Evolutionary conservation across 2,797 vertebrate genomes (phyloP).

Genomic region (Megaceryle alcyon): DNA sequence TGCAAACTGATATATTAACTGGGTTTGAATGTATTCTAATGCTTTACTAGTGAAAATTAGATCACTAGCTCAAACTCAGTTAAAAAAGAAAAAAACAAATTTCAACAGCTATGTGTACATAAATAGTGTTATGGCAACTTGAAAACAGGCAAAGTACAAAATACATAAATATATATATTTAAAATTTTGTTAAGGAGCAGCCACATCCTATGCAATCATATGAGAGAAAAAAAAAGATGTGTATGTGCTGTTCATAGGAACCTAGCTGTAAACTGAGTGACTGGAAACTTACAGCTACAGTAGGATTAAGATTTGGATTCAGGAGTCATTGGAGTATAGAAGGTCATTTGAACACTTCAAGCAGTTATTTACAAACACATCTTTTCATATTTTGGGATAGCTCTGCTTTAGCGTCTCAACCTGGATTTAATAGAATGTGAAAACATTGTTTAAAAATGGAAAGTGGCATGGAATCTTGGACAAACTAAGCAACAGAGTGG

Average conservation of each 20-base stretch:
- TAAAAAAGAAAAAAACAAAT: not conserved
- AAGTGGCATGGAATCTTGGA: not conserved
- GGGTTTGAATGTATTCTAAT: not conserved
- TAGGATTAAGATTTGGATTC: not conserved
- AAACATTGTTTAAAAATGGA: not conserved
- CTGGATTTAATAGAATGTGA: not conserved
- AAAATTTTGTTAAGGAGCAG: not conserved
- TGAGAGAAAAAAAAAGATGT: not conserved
- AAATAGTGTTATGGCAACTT: not conserved
- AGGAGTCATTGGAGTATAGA: not conserved
- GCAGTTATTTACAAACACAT: not conserved
- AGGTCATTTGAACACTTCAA: not conserved
- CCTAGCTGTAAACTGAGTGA: not conserved
- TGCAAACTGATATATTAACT: not conserved
- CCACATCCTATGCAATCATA: not conserved
- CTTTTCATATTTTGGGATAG: not conserved
- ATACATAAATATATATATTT: not conserved
- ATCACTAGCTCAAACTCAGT: not conserved
- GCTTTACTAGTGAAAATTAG: not conserved
- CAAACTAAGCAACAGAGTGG: not conserved
- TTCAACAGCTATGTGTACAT: not conserved
- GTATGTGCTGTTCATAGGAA: not conserved
- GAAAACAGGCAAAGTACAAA: not conserved
- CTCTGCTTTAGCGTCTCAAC: not conserved
- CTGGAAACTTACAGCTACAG: not conserved